Evolutionary conservation across 2,888 invertebrate species (phyloP), one percentile per base, ranked within the genome.

Genomic region (Euplagia quadripunctaria): DNA sequence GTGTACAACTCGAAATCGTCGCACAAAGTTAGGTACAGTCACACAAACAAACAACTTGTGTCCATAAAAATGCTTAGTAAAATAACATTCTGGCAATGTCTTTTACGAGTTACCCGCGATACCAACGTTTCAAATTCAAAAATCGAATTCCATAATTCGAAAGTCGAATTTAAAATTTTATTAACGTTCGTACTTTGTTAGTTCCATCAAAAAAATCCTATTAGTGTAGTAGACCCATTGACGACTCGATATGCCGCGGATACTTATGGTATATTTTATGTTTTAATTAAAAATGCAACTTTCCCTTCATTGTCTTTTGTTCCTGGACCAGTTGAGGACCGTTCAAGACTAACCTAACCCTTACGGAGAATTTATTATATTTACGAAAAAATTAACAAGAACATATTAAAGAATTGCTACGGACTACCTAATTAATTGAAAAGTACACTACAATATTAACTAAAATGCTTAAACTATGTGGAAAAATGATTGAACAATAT

Each of bases 401-500:
- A 83, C 82, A 82, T 94, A 93, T 94, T 93, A 94, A 94, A 94
- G 92, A 93, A 94, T 93, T 90, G 91, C 95, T 95, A 94, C 92
- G 90, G 88, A 90, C 94, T 95, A 95, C 91, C 93, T 94, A 94
- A 92, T 92, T 93, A 94, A 93, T 92, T 91, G 85, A 94, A 94
- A 93, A 94, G 94, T 95, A 95, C 91, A 86, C 94, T 95, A 95
- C 86, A 87, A 83, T 93, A 94, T 91, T 88, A 96, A 94, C 94
- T 95, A 94, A 95, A 88, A 95, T 93, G 79, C 94, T 93, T 94
- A 94, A 93, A 90, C 93, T 95, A 95, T 90, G 93, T 95, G 95
- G 95, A 95, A 95, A 93, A 95, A 94, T 94, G 88, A 94, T 94
- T 90, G 94, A 95, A 95, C 94, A 95, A 94, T 95, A 93, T 95